Evolutionary conservation across 2,797 vertebrate species (phyloP), one percentile per base, ranked within the genome.

Genomic region (Acrossocheilus wenchowensis): DNA sequence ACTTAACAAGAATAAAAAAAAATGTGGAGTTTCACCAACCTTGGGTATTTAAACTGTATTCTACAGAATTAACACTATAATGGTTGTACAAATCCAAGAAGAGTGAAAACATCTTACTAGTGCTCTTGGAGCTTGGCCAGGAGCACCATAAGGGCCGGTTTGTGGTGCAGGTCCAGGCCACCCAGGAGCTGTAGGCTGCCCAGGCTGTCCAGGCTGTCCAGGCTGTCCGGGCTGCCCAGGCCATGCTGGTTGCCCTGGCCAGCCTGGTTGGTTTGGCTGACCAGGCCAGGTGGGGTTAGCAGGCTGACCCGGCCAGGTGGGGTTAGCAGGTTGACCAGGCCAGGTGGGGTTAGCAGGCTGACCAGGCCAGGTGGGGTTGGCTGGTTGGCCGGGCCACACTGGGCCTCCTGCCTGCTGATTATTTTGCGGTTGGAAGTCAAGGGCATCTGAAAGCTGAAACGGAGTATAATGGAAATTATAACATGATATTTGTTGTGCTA

Each of bases 381-480:
- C 39, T 9, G 83, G 64, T 26, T 86, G 87, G 5, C 86, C 62
- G 5, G 88, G 81, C 89, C 85, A 88, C 9, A 78, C 34, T 36
- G 78, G 84, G 36, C 19, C 66, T 73, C 41, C 84, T 41, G 84
- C 71, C 62, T 80, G 72, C 60, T 45, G 81, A 78, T 74, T 84
- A 60, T 26, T 82, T 77, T 26, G 57, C 68, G 52, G 6, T 57
- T 66, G 1, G 68, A 43, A 87, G 41, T 88, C 91, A 57, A 92
- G 83, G 71, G 92, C 92, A 87, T 92, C 90, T 74, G 89, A 66
- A 60, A 92, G 89, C 90, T 92, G 54, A 72, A 26, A 62, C 15
- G 69, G 36, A 54, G 34, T 5, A 85, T 57, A 39, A 77, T 1
- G 30, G 34, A 86, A 79, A 71, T 62, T 26, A 30, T 43, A 64